These are phyloP conservation scores for Aleiodes leptofemur DNA, from an alignment of 2,888 invertebrate species.

Conservation along the genomic window DNA sequence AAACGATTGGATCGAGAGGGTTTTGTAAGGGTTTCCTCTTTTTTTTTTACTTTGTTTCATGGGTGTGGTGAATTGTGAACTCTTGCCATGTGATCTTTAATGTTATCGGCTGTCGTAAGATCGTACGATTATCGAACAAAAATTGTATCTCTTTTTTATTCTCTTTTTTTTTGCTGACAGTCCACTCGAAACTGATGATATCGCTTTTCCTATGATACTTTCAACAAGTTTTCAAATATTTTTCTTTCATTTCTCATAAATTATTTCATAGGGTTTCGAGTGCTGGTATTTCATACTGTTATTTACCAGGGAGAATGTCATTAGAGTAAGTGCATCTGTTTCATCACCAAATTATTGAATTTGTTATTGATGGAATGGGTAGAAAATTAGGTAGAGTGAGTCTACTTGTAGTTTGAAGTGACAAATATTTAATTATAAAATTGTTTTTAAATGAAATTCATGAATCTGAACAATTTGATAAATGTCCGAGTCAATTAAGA, in stretches of 20 bases:
- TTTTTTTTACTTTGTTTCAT: neutral
- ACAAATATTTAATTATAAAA: too few species aligned
- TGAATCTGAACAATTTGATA: too few species aligned
- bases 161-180: neutral
- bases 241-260: constrained; percentile 9
- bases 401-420: too few species aligned
- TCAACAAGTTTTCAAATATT: constrained; percentile 20
- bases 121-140: constrained; percentile 33
- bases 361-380: too few species aligned
- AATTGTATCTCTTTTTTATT: neutral
- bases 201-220: neutral
- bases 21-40: constrained; percentile 41
- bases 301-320: neutral
- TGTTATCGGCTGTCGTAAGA: constrained; percentile 32
- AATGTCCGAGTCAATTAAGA: too few species aligned
- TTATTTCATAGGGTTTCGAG: too few species aligned
- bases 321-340: too few species aligned
- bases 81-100: constrained; percentile 27
- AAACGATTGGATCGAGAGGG: constrained; percentile 55
- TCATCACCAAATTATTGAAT: too few species aligned
- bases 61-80: constrained; percentile 9
- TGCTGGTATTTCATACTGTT: too few species aligned
- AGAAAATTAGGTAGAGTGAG: too few species aligned
- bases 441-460: too few species aligned
- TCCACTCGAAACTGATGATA: constrained; percentile 12